These are phyloP conservation scores for Scotopteryx bipunctaria DNA, from an alignment of 2,888 invertebrate species.

Conservation along the genomic window DNA sequence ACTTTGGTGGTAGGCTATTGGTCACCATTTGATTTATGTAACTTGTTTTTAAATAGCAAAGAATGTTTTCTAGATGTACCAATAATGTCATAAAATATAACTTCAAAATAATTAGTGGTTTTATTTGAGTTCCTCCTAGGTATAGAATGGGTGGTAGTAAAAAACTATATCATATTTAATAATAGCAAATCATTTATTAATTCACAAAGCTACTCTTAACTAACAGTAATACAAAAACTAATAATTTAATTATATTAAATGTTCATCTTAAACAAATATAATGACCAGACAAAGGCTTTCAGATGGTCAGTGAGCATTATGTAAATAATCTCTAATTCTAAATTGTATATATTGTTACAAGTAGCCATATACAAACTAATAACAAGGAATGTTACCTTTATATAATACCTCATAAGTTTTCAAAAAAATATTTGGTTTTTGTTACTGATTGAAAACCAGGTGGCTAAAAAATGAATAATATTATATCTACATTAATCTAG, in stretches of 20 bases:
- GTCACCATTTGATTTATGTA: slow-evolving; percentile 29
- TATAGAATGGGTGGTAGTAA: not conserved
- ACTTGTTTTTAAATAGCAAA: slow-evolving; percentile 33
- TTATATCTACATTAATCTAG: not conserved
- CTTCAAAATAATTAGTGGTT: slow-evolving; percentile 7
- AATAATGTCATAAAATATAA: slow-evolving; percentile 22
- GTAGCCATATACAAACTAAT: not conserved
- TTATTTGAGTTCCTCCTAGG: slow-evolving; percentile 10
- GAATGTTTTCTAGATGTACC: slow-evolving; percentile 42
- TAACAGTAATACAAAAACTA: slow-evolving; percentile 12
- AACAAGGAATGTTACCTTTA: not conserved
- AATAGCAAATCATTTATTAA: slow-evolving; percentile 29
- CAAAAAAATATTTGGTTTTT: not conserved
- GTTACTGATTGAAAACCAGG: not conserved
- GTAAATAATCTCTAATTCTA: not conserved
- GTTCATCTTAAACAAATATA: not conserved
- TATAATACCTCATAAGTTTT: no score
- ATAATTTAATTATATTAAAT: slow-evolving; percentile 12
- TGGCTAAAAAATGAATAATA: not conserved
- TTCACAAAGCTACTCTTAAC: slow-evolving; percentile 27
- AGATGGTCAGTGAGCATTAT: not conserved
- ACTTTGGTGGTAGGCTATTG: slow-evolving; percentile 44
- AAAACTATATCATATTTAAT: not conserved
- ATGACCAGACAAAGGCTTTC: not conserved
- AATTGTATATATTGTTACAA: not conserved